These are phyloP conservation scores for Eulemur rufifrons DNA, from an alignment of 2,113 vertebrate genomes.

Conservation along the genomic window DNA sequence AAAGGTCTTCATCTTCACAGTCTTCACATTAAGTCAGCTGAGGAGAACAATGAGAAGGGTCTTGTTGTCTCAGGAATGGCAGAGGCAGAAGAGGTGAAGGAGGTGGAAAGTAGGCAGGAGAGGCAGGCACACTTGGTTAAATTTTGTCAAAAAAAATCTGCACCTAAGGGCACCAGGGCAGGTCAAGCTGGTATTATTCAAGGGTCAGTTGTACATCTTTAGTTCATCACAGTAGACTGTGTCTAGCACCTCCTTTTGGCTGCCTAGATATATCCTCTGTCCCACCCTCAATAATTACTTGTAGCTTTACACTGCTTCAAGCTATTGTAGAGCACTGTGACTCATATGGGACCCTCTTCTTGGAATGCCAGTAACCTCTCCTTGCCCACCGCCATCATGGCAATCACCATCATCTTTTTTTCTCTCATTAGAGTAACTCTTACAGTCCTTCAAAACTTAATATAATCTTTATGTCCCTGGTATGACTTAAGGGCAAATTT, in stretches of 20 bases:
- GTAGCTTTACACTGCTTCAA: not conserved
- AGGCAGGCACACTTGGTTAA: not conserved
- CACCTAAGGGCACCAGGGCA: not conserved
- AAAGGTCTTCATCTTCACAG: not conserved
- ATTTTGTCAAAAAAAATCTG: not conserved
- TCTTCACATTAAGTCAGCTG: not conserved
- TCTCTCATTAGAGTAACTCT: not conserved
- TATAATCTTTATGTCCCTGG: not conserved
- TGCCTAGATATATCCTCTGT: not conserved
- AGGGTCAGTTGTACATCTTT: not conserved
- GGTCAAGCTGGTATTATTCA: not conserved
- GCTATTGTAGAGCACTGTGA: not conserved
- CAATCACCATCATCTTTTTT: not conserved
- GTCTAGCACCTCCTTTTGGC: not conserved
- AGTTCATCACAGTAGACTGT: not conserved
- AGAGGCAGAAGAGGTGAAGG: not conserved
- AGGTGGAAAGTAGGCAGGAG: not conserved
- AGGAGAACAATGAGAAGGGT: not conserved
- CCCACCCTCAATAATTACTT: not conserved
- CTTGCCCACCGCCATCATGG: not conserved
- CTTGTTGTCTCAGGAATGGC: not conserved
- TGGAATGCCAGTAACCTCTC: not conserved
- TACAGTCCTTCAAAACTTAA: not conserved
- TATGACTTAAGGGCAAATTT: not conserved
- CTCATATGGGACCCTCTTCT: not conserved